Conservation (phyloP, 2,888 invertebrate species). For the Chesias legatella region DNA sequence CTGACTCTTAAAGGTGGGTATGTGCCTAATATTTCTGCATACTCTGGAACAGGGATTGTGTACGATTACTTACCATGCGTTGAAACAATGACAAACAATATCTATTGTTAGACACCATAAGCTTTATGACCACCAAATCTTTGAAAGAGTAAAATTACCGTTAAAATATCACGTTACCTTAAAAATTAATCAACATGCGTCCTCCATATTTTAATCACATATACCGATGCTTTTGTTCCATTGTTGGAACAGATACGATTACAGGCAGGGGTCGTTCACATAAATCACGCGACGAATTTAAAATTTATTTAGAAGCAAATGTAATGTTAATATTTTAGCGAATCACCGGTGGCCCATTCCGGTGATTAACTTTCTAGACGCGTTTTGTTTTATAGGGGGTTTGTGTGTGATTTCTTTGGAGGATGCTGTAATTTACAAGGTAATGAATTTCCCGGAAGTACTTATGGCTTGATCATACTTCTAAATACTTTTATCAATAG, state of each 20-base stretch:
- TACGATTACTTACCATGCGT: too few species aligned
- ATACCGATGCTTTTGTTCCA: slow-evolving; percentile 50
- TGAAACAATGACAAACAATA: too few species aligned
- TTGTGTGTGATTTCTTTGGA: slow-evolving; percentile 17
- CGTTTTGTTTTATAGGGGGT: slow-evolving; percentile 13
- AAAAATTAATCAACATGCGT: slow-evolving; percentile 21
- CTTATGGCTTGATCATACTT: too few species aligned
- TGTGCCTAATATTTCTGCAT: too few species aligned
- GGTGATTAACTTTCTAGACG: slow-evolving; percentile 42
- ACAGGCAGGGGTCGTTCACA: slow-evolving; percentile 47
- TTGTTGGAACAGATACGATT: slow-evolving; percentile 64
- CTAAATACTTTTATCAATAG: too few species aligned
- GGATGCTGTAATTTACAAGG: too few species aligned
- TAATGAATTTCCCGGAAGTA: too few species aligned
- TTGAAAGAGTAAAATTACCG: too few species aligned
- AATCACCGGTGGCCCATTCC: slow-evolving; percentile 59
- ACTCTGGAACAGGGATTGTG: too few species aligned
- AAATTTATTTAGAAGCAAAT: slow-evolving; percentile 69
- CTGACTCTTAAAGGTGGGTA: too few species aligned
- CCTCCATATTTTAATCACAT: slow-evolving; percentile 40
- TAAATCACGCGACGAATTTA: slow-evolving; percentile 64
- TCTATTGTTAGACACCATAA: too few species aligned
- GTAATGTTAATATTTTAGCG: slow-evolving; percentile 62
- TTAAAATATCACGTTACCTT: neutral
- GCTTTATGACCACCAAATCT: neutral